These are phyloP conservation scores for Orthosia incerta DNA, from an alignment of 2,888 invertebrate species.

Conservation along the genomic window DNA sequence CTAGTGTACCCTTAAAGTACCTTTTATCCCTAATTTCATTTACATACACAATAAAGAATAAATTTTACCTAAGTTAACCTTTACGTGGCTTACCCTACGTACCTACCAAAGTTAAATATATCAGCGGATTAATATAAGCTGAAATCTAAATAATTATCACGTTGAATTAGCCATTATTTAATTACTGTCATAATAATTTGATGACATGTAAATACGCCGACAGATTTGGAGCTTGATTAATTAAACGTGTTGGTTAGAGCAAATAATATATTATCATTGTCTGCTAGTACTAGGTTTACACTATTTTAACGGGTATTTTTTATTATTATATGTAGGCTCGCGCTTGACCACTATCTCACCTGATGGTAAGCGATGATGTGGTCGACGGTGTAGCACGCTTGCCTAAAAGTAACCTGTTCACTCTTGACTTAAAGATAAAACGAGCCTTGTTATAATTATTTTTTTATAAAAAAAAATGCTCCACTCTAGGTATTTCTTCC, in stretches of 20 bases:
- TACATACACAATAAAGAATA: background rate
- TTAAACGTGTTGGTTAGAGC: slow-evolving; percentile 13
- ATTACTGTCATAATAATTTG: slow-evolving; percentile 27
- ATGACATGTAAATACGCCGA: slow-evolving; percentile 32
- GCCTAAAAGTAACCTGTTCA: too few species aligned
- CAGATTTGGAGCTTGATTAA: slow-evolving; percentile 34
- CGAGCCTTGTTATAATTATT: too few species aligned
- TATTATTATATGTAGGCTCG: too few species aligned
- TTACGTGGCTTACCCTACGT: background rate
- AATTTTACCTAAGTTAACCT: background rate
- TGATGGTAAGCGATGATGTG: too few species aligned
- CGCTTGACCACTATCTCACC: too few species aligned
- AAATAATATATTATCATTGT: slow-evolving; percentile 18
- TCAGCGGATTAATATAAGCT: background rate
- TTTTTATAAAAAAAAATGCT: too few species aligned
- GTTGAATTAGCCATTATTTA: slow-evolving; percentile 21
- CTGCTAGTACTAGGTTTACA: background rate
- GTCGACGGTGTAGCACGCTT: too few species aligned
- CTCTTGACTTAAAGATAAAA: too few species aligned
- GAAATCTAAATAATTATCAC: slow-evolving; percentile 2
- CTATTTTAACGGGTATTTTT: background rate
- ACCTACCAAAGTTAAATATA: slow-evolving; percentile 4
- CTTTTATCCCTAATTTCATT: background rate
- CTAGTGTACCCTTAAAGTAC: too few species aligned
- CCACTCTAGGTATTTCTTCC: too few species aligned